These are phyloP conservation scores for Sylvilagus floridanus DNA, from an alignment of 2,797 vertebrate genomes.

Conservation along the genomic window DNA sequence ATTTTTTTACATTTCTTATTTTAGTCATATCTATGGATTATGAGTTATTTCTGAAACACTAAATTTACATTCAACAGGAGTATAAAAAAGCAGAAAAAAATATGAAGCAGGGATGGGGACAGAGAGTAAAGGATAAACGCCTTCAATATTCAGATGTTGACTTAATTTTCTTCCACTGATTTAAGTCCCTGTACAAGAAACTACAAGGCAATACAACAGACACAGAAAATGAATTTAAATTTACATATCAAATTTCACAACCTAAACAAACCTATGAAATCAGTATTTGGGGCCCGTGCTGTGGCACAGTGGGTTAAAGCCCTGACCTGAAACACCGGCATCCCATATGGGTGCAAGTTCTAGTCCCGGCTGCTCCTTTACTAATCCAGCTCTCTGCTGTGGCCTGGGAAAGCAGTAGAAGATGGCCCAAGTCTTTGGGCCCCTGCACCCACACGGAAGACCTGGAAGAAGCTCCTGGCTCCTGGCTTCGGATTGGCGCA, in stretches of 20 bases:
- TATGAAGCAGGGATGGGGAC: background rate
- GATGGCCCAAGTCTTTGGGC: too few relatives aligned
- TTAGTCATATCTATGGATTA: background rate
- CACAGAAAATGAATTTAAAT: background rate
- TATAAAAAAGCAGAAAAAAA: slow-evolving; percentile 35
- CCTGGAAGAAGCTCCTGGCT: too few relatives aligned
- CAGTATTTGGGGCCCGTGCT: too few relatives aligned
- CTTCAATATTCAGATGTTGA: too few relatives aligned
- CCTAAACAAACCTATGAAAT: background rate
- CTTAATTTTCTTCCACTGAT: background rate
- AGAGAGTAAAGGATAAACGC: background rate
- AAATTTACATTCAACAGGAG: slow-evolving; percentile 19
- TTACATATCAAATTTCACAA: background rate
- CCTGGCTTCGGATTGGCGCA: too few relatives aligned
- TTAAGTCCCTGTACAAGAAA: background rate
- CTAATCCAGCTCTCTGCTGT: too few relatives aligned
- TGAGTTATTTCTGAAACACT: slow-evolving; percentile 8
- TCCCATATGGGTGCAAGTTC: too few relatives aligned
- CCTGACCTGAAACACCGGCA: too few relatives aligned
- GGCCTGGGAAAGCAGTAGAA: too few relatives aligned
- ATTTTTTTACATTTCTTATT: background rate
- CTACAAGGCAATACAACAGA: background rate
- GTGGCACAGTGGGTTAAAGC: too few relatives aligned
- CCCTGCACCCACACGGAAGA: too few relatives aligned
- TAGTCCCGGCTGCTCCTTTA: too few relatives aligned